Evolutionary conservation across 2,888 invertebrate species (phyloP), one percentile per base, ranked within the genome.

Genomic region (Pristionchus japonicus): DNA sequence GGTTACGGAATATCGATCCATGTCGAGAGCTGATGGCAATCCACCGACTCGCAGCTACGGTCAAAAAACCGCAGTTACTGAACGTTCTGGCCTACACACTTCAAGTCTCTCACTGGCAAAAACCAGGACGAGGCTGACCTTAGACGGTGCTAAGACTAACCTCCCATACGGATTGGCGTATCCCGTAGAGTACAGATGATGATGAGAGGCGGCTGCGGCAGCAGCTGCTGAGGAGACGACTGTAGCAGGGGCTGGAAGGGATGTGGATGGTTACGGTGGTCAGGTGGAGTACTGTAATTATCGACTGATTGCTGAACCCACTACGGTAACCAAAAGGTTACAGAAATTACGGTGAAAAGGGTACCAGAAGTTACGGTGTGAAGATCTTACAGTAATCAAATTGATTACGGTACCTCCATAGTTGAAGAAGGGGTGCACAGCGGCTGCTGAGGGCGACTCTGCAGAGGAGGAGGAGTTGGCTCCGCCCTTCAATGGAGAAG

Each of bases 381-480:
- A 20, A 17, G 52, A 52, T 52, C 17, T 2, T 47, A 47, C 47
- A 47, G 1, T 49, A 13, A 17, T 20, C 20, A 57, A n/a, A 6
- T 47, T 3, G n/a, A 47, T 77, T 15, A 77, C 27, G 23, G 40
- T 43, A 85, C 85, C 43, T 61, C 85, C 85, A 64, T 85, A 85
- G 64, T 85, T 85, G 85, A 85, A 85, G 64, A 85, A 85, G n/a
- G 85, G 85, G 64, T 85, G 85, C 9, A 85, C 85, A 52, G 85
- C 4, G n/a, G 85, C 85, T 11, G 82, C 52, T 20, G 82, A 52
- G 34, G 49, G 82, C n/a, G 49, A 52, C 20, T 83, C 82, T 52
- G 82, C 20, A 20, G 82, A 83, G 7, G 82, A 52, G 23, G 82
- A 20, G 52, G 82, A 83, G 82, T 83, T 83, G 20, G 37, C 80